Base-by-base conservation (phyloP, 2,888 invertebrate species). In the Adineta ricciae region DNA sequence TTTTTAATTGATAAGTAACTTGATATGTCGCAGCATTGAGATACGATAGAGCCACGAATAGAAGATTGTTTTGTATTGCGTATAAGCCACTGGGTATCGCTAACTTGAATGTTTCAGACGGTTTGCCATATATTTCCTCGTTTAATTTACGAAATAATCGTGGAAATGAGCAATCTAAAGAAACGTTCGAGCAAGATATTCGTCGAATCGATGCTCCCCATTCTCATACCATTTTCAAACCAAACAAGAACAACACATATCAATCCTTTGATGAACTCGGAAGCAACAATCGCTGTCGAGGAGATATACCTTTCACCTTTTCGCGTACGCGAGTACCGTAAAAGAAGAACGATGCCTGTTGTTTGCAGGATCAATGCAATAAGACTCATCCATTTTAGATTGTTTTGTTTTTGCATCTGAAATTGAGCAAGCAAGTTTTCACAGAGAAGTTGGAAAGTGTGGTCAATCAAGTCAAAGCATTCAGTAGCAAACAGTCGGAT, bases 1-100 rank as follows among this genome's bases (percentile, higher is more conserved):
- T 95, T 92, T 98, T 98, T 87, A 98, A 91, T 90, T 98, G 98
- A 92, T 98, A 98, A 86, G 97, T 96, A 83, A 91, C 91, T 88
- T 92, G 92, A 88, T 91, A 92, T 2, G 91, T 92, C 38, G 92
- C 92, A 11, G 92, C 92, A 88, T 92, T 91, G 36, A 92, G 88
- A 86, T 91, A 90, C 27, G 91, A 90, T 21, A 92, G 87, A 7
- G 92, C 92, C 38, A 91, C 86, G 87, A 91, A 92, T 83, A 92
- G 88, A 73, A 92, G 88, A 88, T 92, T 92, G 88, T 92, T 92
- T 87, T 92, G 92, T 11, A 92, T 87, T 24, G 91, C 91, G 87
- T 92, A 92, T 82, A 91, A 87, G 16, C 89, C 87, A 83, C 88
- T 86, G 1, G 88, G 88, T 24, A 88, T 87, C 5, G 87, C 84